Base-by-base conservation (phyloP, 2,797 vertebrate species). In the Allobates femoralis region DNA sequence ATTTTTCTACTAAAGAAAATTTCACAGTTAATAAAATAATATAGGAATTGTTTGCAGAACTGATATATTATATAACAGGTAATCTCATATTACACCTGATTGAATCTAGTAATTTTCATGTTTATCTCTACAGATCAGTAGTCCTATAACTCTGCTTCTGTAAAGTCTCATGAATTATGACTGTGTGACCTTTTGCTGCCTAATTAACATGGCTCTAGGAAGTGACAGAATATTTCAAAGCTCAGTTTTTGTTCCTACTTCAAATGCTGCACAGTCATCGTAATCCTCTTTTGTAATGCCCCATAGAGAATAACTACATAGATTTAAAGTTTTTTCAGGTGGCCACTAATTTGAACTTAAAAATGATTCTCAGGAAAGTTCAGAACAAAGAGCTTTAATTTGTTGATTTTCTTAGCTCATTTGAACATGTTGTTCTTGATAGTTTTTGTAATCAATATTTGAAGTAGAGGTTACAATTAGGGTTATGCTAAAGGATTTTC, bases 141-240 rank as follows among this genome's bases (percentile, higher is more conserved):
- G 14, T 58, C 15, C n/a, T 73, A 34, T 19, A 41, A 16, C 28
- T 56, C 23, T 26, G 16, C 58, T 56, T 81, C 46, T 67, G 58
- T n/a, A 77, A 67, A 82, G 30, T 5, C 50, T 86, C 56, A 87
- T 84, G 37, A 62, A 74, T 87, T 84, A 87, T 84, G 67, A 74
- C 84, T 37, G 79, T 58, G 10, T 87, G 67, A 87, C 86, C 86
- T 87, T 87, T 87, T n/a, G 10, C 30, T 79, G 67, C 30, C 80
- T 80, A 87, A 87, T 87, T 87, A 87, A 53, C 34, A 79, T 41
- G 55, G 75, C 66, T 62, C 18, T 74, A 50, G 37, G 81, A 80
- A 79, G 55, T 71, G 15, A 30, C 74, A 71, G 21, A 32, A 26
- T 32, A 71, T 84, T 82, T 26, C 50, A 64, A 46, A 79, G 66